Evolutionary conservation across 2,888 invertebrate species (phyloP).

Genomic region (Eupithecia vulgata): DNA sequence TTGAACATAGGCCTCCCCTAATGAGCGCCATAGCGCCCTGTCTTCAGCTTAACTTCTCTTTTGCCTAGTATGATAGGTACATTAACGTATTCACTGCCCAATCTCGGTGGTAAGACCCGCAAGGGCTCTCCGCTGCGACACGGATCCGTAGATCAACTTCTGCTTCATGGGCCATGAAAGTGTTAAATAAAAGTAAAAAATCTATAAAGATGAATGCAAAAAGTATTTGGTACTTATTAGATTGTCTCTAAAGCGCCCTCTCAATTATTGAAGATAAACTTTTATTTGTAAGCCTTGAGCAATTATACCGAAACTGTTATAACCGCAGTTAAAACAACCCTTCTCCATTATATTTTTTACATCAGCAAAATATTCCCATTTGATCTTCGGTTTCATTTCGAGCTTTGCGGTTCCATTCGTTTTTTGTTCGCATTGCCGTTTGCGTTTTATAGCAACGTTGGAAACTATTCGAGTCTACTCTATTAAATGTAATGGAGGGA

Average conservation of each 20-base stretch:
- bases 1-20: too few relatives aligned
- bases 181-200: background rate
- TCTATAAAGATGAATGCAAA: background rate
- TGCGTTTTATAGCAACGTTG: slow-evolving; percentile 26
- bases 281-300: background rate
- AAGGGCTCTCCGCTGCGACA: too few relatives aligned
- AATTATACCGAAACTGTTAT: background rate
- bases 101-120: too few relatives aligned
- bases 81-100: too few relatives aligned
- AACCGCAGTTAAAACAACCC: background rate
- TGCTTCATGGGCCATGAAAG: too few relatives aligned
- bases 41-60: too few relatives aligned
- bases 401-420: slow-evolving; percentile 24
- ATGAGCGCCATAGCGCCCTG: too few relatives aligned
- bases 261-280: background rate
- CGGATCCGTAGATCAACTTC: too few relatives aligned
- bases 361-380: slow-evolving; percentile 28
- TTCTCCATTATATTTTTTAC: slow-evolving; percentile 15
- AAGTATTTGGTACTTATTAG: background rate
- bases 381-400: slow-evolving; percentile 31
- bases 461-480: slow-evolving; percentile 10
- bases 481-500: slow-evolving; percentile 26
- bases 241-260: background rate
- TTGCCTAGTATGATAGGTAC: too few relatives aligned
- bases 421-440: slow-evolving; percentile 27